Conservation (phyloP, 2,113 vertebrate species). For the Entelurus aequoreus region DNA sequence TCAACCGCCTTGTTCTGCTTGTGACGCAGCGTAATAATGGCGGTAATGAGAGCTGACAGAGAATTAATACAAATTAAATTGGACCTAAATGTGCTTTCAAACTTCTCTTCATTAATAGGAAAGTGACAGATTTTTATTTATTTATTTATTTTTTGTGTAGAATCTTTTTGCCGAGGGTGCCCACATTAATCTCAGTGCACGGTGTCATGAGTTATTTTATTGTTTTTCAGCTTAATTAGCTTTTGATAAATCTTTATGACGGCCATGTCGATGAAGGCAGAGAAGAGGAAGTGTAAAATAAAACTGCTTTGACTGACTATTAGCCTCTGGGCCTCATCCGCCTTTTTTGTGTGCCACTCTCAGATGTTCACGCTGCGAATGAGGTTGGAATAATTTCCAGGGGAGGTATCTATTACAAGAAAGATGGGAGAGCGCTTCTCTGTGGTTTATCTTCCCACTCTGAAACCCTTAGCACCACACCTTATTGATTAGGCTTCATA, state of each 20-base stretch:
- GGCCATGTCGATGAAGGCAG: conserved; percentile 28
- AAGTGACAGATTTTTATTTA: conserved; percentile 51
- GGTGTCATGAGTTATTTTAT: conserved; percentile 53
- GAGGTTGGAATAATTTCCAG: conserved; percentile 55
- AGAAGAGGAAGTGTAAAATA: conserved; percentile 38
- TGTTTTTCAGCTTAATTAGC: conserved; percentile 59
- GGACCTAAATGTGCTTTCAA: conserved; percentile 55
- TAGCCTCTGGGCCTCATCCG: conserved; percentile 27
- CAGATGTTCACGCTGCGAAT: conserved; percentile 53
- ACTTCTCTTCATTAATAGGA: conserved; percentile 73
- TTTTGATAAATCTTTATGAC: conserved; percentile 50
- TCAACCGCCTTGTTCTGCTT: conserved; percentile 61
- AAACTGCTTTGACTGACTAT: conserved; percentile 40
- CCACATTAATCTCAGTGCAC: conserved; percentile 22
- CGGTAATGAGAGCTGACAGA: conserved; percentile 65
- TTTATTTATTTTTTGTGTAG: conserved; percentile 55
- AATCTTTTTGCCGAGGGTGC: conserved; percentile 38
- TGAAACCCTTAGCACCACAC: conserved; percentile 52
- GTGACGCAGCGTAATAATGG: conserved; percentile 62
- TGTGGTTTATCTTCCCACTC: conserved; percentile 33
- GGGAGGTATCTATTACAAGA: conserved; percentile 56
- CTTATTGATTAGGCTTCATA: conserved; percentile 72
- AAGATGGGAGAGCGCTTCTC: conserved; percentile 33
- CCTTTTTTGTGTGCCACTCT: conserved; percentile 13
- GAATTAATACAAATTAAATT: conserved; percentile 73